Evolutionary conservation across 2,888 invertebrate genomes (phyloP).

Genomic region (Pseudoips prasinana): DNA sequence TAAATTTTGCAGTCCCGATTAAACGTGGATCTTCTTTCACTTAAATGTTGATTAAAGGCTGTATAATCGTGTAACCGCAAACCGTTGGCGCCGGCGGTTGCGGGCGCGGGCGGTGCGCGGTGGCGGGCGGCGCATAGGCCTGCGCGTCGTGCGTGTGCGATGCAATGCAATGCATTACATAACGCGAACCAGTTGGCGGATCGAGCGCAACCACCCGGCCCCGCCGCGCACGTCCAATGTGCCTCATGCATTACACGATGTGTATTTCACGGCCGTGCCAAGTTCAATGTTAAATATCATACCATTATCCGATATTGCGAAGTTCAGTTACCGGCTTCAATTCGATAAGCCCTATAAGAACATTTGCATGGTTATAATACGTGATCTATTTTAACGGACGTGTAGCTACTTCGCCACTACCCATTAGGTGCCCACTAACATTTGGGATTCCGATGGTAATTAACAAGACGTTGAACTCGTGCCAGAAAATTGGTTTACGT

Average conservation of each 20-base stretch:
- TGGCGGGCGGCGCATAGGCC: slow-evolving; percentile 13
- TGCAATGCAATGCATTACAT: slow-evolving; percentile 55
- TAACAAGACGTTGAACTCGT: slow-evolving; percentile 33
- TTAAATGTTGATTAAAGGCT: slow-evolving; percentile 36
- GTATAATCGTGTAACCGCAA: slow-evolving; percentile 45
- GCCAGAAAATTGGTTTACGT: slow-evolving; percentile 30
- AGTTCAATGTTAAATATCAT: slow-evolving; percentile 41
- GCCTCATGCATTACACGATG: slow-evolving; percentile 32
- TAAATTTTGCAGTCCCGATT: slow-evolving; percentile 3
- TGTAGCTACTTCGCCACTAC: no score
- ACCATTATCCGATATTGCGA: slow-evolving; percentile 24
- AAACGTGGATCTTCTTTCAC: slow-evolving; percentile 12
- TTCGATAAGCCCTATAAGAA: slow-evolving; percentile 20
- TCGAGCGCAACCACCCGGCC: slow-evolving; percentile 33
- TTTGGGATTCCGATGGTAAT: slow-evolving; percentile 22
- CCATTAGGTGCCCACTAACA: slow-evolving; percentile 7
- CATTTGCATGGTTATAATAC: slow-evolving; percentile 19
- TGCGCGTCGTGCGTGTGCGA: slow-evolving; percentile 33
- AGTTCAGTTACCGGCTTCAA: slow-evolving; percentile 10
- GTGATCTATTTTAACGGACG: no score
- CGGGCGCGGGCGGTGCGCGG: slow-evolving; percentile 19
- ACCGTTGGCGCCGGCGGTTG: slow-evolving; percentile 44
- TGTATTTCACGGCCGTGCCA: slow-evolving; percentile 45
- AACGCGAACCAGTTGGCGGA: slow-evolving; percentile 61
- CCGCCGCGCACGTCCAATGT: slow-evolving; percentile 23